These are phyloP conservation scores for Euspilapteryx auroguttella DNA, from an alignment of 2,888 invertebrate genomes.

Conservation along the genomic window DNA sequence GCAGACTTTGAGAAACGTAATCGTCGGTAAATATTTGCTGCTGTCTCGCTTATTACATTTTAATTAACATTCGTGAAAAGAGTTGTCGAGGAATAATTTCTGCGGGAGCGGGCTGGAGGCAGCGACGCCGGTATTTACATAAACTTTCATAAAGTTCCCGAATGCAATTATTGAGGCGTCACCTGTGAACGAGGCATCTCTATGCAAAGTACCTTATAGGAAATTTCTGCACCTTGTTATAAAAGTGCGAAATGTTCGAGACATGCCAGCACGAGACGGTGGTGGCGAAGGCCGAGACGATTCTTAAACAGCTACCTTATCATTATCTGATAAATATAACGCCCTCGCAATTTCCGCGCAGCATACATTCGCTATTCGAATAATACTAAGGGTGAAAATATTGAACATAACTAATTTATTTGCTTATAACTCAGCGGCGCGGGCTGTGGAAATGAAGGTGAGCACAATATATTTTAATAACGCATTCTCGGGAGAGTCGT, in stretches of 20 bases:
- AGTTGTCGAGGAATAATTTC: no score
- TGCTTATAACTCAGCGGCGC: conserved; percentile 17
- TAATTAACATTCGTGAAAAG: background rate
- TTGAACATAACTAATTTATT: conserved; percentile 52
- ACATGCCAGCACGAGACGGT: conserved; percentile 10
- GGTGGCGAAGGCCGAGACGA: no score
- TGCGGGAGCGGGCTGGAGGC: no score
- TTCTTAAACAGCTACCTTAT: conserved; percentile 30
- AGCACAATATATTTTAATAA: conserved; percentile 58
- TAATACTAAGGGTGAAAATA: conserved; percentile 52
- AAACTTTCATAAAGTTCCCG: conserved; percentile 40
- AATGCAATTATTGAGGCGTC: conserved; percentile 51
- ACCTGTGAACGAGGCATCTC: conserved; percentile 41
- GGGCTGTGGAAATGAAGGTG: conserved; percentile 30
- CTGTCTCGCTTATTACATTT: background rate
- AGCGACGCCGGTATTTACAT: conserved; percentile 20
- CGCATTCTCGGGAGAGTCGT: conserved; percentile 35
- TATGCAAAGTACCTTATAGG: conserved; percentile 39
- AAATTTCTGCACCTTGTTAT: conserved; percentile 50
- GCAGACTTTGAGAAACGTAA: background rate
- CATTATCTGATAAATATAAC: conserved; percentile 44
- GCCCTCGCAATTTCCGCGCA: conserved; percentile 46
- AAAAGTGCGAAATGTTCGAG: conserved; percentile 32
- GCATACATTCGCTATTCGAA: conserved; percentile 34
- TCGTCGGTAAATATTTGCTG: conserved; percentile 1